These are phyloP conservation scores for Leucopternis melanops DNA, from an alignment of 2,113 vertebrate species.

Conservation along the genomic window DNA sequence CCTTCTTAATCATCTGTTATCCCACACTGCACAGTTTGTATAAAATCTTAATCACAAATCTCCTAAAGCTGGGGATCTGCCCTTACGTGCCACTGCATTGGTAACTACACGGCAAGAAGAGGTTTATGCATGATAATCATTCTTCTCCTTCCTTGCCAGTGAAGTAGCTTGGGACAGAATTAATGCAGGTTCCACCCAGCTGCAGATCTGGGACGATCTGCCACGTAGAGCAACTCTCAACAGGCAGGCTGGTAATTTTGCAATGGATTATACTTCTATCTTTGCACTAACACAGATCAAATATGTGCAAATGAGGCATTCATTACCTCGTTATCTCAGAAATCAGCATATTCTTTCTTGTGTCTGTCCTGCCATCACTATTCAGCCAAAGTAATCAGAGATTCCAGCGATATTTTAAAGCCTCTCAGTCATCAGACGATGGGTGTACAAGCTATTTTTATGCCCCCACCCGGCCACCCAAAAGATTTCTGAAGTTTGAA, in stretches of 20 bases:
- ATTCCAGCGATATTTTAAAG: neutral
- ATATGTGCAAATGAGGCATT: neutral
- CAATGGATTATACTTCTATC: neutral
- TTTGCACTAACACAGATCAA: neutral
- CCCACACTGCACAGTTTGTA: neutral
- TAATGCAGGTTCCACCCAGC: neutral
- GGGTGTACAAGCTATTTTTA: neutral
- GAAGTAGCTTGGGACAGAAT: neutral
- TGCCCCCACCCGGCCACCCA: neutral
- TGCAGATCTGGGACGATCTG: accelerated
- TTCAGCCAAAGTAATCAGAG: neutral
- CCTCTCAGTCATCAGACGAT: neutral
- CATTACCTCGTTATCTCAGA: neutral
- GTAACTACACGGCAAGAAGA: neutral
- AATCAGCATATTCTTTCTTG: neutral
- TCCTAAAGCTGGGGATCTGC: neutral
- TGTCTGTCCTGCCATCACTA: neutral
- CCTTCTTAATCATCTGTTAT: neutral
- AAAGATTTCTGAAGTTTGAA: neutral
- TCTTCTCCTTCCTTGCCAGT: neutral
- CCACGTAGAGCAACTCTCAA: neutral
- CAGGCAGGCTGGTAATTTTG: neutral
- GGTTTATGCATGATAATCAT: neutral
- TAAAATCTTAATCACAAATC: neutral
- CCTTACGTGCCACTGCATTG: neutral